Base-by-base conservation (phyloP, 2,888 invertebrate species). In the Dicycla oo region DNA sequence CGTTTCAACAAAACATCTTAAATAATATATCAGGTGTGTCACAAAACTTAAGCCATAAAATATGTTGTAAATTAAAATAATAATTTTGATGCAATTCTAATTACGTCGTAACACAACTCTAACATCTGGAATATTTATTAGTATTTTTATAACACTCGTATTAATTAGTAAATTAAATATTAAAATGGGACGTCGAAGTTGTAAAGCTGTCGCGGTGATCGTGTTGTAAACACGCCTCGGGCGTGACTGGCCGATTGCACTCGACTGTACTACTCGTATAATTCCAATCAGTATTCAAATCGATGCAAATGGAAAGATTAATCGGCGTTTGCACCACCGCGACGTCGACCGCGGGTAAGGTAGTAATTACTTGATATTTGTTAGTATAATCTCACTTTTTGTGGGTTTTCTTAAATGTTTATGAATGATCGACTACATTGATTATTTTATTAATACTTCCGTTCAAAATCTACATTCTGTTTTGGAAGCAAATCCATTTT, bases 221-320 rank as follows among this genome's bases (percentile, higher is more conserved):
- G 87, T 86, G 90, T 89, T 88, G 88, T 87, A 88, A 89, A 86
- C 84, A 85, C 86, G 88, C 88, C 86, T 71, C 83, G 80, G 88
- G 89, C 89, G 88, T 88, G 88, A 88, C 89, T 79, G 85, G 79
- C 86, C 90, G 89, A 90, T 91, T 90, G 91, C 91, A 89, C 83
- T 87, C 83, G 83, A 85, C 87, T 88, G 67, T 83, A 81, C 82
- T 81, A 86, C 85, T 88, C 88, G 89, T 89, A 90, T 92, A 93
- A 93, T 92, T 91, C 92, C 92, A 93, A 94, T 94, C 93, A 93
- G 90, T 92, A 93, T 94, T 94, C 93, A 94, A 93, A 94, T 94
- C 92, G 90, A 93, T 93, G 93, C 92, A 93, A 93, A 94, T 93
- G 91, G 90, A 93, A 92, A 93, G 92, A 94, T 94, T 92, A 93